These are phyloP conservation scores for Anticlea derivata DNA, from an alignment of 2,888 invertebrate genomes.

Conservation along the genomic window DNA sequence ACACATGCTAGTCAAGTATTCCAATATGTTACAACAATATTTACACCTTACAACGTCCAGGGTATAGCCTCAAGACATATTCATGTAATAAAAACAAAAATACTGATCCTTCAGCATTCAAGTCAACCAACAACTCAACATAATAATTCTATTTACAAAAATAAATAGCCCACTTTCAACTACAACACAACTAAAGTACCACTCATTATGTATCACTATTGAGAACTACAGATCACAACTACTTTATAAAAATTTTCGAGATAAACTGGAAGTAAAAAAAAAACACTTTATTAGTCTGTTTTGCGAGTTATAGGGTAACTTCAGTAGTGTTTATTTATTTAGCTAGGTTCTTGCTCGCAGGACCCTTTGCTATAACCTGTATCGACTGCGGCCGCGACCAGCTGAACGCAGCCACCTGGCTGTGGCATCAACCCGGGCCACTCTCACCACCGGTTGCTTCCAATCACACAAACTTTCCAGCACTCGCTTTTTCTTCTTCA, in stretches of 20 bases:
- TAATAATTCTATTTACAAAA: constrained; percentile 29
- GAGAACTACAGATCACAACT: constrained; percentile 37
- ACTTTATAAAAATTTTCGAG: constrained; percentile 26
- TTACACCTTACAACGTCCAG: constrained; percentile 40
- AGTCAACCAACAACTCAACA: constrained; percentile 21
- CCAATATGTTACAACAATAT: constrained; percentile 50
- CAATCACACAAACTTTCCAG: constrained; percentile 63
- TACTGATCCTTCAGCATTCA: constrained; percentile 44
- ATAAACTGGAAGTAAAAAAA: constrained; percentile 9
- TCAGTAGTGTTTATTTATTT: constrained; percentile 17
- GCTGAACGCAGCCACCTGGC: constrained; percentile 66
- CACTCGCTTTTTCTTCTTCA: constrained; percentile 58
- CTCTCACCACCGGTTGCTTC: constrained; percentile 87
- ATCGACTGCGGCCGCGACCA: constrained; percentile 43
- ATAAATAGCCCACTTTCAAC: constrained; percentile 34
- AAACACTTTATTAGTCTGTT: constrained; percentile 17
- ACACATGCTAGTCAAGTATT: constrained; percentile 44
- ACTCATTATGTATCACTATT: constrained; percentile 23
- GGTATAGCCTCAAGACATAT: constrained; percentile 30
- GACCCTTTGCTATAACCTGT: constrained; percentile 54
- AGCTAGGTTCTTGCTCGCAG: constrained; percentile 20
- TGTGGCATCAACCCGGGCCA: constrained; percentile 84
- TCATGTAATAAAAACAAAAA: constrained; percentile 46
- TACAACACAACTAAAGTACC: constrained; percentile 23
- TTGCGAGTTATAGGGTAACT: constrained; percentile 18